Base-by-base conservation (phyloP, 1,140 invertebrate species). In the Acromyrmex echinatior region DNA sequence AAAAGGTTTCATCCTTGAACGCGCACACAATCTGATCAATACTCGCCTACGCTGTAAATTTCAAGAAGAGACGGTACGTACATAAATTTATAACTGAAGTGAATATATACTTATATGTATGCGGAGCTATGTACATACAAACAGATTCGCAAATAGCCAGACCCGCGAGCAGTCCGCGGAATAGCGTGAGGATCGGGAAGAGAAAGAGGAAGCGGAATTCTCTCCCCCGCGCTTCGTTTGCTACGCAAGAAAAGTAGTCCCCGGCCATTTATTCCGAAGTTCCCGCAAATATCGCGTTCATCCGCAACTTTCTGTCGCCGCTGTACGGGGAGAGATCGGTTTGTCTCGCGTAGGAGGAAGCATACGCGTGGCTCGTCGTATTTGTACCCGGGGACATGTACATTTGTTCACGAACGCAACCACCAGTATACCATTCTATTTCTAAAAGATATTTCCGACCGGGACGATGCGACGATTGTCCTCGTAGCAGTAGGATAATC, bases 291-390 rank as follows among this genome's bases (percentile, higher is more conserved):
- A 84, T 62, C 70, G 70, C 39, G 39, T 28, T 51, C 21, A 28
- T 14, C 21, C 80, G 56, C 80, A 84, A 84, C 71, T 84, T 84
- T 84, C 80, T 62, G 70, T 84, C 70, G 80, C 70, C 70, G 70
- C 39, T 74, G 58, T 76, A 76, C 14, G 56, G 28, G 39, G 25
- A 49, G 39, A 35, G 16, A 31, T 62, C 56, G 70, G 56, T 74
- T 84, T 62, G 63, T 77, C 56, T 77, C 77, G 60, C 25, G 16
- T 16, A 25, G 3, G 31, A 25, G 35, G 66, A 73, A 71, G 51
- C 79, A 35, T 39, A 56, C 51, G 12, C 31, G 35, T 6, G 49
- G n/a, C 63, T 56, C 63, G 63, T 76, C 73, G 51, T 28, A 49
- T 21, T 39, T 78, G 62, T 66, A 49, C 14, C 58, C 39, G 60